A percentile compares a stretch with the other conserved stretches of the same genome.
Evolutionary conservation across 2,888 invertebrate genomes (phyloP).

Genomic region (Amphipyra tragopoginis): DNA sequence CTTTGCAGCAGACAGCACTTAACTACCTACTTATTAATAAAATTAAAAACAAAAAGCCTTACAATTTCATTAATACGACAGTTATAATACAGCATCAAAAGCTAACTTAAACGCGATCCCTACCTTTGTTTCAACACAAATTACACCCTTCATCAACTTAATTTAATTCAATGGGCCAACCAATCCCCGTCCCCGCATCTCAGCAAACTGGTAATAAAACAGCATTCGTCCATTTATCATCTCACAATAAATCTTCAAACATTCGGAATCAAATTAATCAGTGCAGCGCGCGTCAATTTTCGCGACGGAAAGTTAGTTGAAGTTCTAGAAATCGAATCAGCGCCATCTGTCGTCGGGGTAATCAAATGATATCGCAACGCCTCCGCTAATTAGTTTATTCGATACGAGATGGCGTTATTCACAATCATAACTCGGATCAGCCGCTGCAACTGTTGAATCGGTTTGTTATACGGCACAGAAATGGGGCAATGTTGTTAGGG

Average conservation of each 20-base stretch:
- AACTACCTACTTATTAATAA: too few species aligned
- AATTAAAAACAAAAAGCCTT: too few species aligned
- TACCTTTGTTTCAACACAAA: slow-evolving; percentile 9
- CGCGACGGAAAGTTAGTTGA: slow-evolving; percentile 76
- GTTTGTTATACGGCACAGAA: slow-evolving; percentile 49
- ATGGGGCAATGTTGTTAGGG: slow-evolving; percentile 35
- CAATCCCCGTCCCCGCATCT: slow-evolving; percentile 52
- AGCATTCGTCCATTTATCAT: slow-evolving; percentile 74
- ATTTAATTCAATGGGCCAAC: slow-evolving; percentile 37
- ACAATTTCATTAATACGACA: not conserved
- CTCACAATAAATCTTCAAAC: slow-evolving; percentile 81
- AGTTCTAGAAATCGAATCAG: slow-evolving; percentile 79
- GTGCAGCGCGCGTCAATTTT: slow-evolving; percentile 70
- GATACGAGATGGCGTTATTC: slow-evolving; percentile 70
- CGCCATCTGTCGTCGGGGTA: slow-evolving; percentile 81
- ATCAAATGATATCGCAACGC: slow-evolving; percentile 86
- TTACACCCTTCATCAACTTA: slow-evolving; percentile 17
- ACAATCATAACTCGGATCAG: slow-evolving; percentile 64
- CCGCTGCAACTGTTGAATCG: slow-evolving; percentile 47
- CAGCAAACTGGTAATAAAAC: slow-evolving; percentile 65
- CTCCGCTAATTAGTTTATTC: slow-evolving; percentile 81
- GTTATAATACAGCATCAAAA: not conserved
- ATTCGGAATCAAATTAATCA: slow-evolving; percentile 84
- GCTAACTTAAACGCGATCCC: not conserved
- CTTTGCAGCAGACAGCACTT: too few species aligned